These are phyloP conservation scores for Pammene aurita DNA, from an alignment of 2,888 invertebrate species.

Conservation along the genomic window DNA sequence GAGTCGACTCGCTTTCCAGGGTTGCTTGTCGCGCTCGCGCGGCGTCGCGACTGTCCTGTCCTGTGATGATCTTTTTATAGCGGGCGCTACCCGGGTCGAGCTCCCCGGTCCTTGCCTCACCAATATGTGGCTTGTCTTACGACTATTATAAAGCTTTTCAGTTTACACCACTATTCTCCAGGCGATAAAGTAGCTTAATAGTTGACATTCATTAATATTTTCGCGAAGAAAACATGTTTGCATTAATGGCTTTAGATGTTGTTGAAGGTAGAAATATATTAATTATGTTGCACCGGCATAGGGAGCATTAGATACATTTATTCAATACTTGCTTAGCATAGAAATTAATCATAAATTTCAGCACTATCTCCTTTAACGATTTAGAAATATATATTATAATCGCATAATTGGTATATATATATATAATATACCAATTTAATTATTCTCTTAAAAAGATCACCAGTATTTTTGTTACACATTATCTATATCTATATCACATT, in stretches of 20 bases:
- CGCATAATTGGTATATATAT: too few relatives aligned
- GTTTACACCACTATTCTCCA: slow-evolving; percentile 35
- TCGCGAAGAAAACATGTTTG: slow-evolving; percentile 12
- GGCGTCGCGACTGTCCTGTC: slow-evolving; percentile 75
- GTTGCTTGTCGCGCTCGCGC: slow-evolving; percentile 78
- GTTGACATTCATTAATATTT: slow-evolving; percentile 39
- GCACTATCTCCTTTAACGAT: too few relatives aligned
- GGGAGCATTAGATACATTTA: background rate
- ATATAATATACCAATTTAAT: too few relatives aligned
- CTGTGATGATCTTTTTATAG: slow-evolving; percentile 83
- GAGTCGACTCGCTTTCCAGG: slow-evolving; percentile 82
- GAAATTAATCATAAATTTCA: too few relatives aligned
- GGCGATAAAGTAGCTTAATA: slow-evolving; percentile 36
- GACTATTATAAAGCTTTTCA: slow-evolving; percentile 52
- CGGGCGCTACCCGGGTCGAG: slow-evolving; percentile 79
- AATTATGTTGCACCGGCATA: background rate
- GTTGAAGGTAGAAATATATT: background rate
- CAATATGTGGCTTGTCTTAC: slow-evolving; percentile 61
- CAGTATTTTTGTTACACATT: too few relatives aligned
- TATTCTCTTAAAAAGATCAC: too few relatives aligned
- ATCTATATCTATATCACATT: too few relatives aligned
- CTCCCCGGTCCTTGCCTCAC: slow-evolving; percentile 61
- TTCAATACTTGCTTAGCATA: too few relatives aligned
- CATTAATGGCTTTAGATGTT: background rate
- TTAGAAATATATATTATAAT: too few relatives aligned